Evolutionary conservation across 2,113 vertebrate genomes (phyloP).

Genomic region (Suricata suricatta): DNA sequence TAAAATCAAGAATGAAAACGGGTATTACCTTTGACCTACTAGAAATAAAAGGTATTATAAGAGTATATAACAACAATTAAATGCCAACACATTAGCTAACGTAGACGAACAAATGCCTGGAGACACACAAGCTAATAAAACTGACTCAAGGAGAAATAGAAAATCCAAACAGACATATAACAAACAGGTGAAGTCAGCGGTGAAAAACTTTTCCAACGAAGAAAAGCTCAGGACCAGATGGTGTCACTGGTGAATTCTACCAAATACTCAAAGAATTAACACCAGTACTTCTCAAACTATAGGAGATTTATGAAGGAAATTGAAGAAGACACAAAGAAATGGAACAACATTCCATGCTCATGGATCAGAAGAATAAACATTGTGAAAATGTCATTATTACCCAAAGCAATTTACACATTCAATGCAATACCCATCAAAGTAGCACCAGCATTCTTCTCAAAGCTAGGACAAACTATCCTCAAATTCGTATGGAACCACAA

Average conservation of each 20-base stretch:
- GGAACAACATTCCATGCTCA: too few relatives aligned
- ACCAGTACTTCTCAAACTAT: neutral
- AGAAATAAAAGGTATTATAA: neutral
- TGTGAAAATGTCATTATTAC: too few relatives aligned
- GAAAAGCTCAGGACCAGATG: neutral
- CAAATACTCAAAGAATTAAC: neutral
- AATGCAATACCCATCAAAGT: too few relatives aligned
- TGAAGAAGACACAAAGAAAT: too few relatives aligned
- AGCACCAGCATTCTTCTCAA: too few relatives aligned
- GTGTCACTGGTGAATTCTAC: neutral
- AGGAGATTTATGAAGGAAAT: too few relatives aligned
- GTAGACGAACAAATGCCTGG: neutral
- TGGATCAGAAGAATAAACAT: too few relatives aligned
- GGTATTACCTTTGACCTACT: neutral
- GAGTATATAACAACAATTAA: neutral
- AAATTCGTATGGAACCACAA: too few relatives aligned
- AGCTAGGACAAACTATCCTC: too few relatives aligned
- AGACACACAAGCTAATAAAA: neutral
- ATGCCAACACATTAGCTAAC: neutral
- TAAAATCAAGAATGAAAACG: neutral
- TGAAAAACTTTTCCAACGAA: neutral
- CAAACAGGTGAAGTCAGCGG: neutral
- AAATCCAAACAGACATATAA: neutral
- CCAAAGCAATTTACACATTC: too few relatives aligned
- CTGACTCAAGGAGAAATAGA: neutral